Evolutionary conservation across 2,888 invertebrate genomes (phyloP), one percentile per base, ranked within the genome.

Genomic region (Galerucella pusilla): DNA sequence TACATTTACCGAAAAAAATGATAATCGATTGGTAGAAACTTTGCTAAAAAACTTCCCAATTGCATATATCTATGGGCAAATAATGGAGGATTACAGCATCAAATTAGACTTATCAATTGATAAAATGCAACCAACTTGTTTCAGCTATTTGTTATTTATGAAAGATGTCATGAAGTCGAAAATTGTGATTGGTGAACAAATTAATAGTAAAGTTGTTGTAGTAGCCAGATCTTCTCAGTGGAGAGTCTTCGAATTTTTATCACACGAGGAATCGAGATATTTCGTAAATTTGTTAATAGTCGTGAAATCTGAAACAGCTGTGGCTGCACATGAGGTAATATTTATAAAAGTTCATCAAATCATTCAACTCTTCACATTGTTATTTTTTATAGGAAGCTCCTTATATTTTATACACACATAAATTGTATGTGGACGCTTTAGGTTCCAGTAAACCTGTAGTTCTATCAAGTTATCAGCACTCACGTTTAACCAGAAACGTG

Each of bases 381-480:
- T 3, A 35, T 42, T 42, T 77, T 83, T 80, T 83, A n/a, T 79
- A 93, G 92, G 93, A 93, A 87, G 88, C 91, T 0, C 91, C 93
- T 14, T 94, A 91, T 84, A 92, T 94, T 79, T 86, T 95, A 68
- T 94, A 93, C 84, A 94, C 94, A 0, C 94, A 95, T 84, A 90
- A 91, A 79, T 86, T 95, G 59, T 94, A 92, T 84, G 89, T 90
- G 0, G 94, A 94, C 85, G 94, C 94, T 2, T 87, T 94, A 80
- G 94, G 94, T 42, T 90, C 92, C 0, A 94, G 94, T 83, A 87
- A 86, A 66, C 91, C 94, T 0, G 83, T 90, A 28, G 91, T 95
- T 0, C 81, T 95, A 11, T 93, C 92, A 28, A 93, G 94, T 46
- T 95, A 94, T 94, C 87, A 90, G 1, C 90, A 90, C 65, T 91